Base-by-base conservation (phyloP, 2,113 vertebrate genomes). In the Lucifuga dentata region DNA sequence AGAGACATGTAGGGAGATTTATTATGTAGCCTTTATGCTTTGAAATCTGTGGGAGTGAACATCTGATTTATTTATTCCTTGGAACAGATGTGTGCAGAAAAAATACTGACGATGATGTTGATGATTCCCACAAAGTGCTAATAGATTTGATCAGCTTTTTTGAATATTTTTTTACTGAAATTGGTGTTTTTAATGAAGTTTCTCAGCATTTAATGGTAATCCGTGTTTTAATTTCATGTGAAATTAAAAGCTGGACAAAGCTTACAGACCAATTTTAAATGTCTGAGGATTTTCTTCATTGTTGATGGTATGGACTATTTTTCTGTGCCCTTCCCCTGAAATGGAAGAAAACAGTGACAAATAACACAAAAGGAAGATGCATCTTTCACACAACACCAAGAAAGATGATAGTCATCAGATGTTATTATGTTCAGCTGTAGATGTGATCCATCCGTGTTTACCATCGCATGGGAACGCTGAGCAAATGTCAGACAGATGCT, bases 401-500 rank as follows among this genome's bases (percentile, higher is more conserved):
- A 80, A 48, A 76, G 76, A 76, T 78, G 76, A 66, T 53, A 55
- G 72, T 79, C 76, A 74, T 86, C 76, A 58, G 72, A 62, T 51
- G 68, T 68, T 83, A 66, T 83, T 83, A 68, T 64, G 68, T 70
- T 65, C 48, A 1, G 59, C 71, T 55, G 23, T 19, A 46, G 68
- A 52, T 41, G 63, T 66, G 11, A 80, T 85, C 74, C 41, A 57
- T 89, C 73, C 64, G 79, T 66, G 63, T 85, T 79, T 70, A 39
- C 52, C 45, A 17, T 81, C 85, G 13, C 81, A 60, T 58, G 78
- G 73, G 81, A 76, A 41, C 49, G 1, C 46, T 4, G 65, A 50
- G 50, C 41, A 83, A 88, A 88, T 84, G 80, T 84, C 83, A 85
- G 59, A 51, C 60, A 72, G 64, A 80, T 67, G 78, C 74, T 81